Evolutionary conservation across 23 tunicate species (phyloP).

Genomic region (Ascidia mentula): DNA sequence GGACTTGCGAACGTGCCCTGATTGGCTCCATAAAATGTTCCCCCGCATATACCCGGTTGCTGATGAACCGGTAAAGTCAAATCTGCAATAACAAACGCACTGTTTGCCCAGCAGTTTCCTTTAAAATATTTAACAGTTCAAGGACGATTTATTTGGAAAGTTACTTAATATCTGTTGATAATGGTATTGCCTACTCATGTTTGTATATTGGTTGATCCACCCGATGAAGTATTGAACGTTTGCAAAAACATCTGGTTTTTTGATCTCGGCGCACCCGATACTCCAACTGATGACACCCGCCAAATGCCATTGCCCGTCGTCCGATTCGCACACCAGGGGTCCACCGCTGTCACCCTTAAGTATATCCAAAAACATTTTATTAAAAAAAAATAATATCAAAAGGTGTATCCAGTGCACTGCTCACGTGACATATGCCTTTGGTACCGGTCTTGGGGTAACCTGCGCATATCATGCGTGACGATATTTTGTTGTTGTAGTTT

Average conservation of each 20-base stretch:
- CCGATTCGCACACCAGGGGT: constrained; percentile 72
- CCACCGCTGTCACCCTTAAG: constrained; percentile 95
- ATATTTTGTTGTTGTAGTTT: constrained; percentile 35
- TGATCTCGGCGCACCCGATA: constrained; percentile 69
- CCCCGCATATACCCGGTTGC: constrained; percentile 78
- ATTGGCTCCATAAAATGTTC: constrained; percentile 25
- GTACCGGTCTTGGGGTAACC: constrained; percentile 76
- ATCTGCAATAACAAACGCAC: constrained; percentile 32
- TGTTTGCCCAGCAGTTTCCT: too few species aligned
- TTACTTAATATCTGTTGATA: too few species aligned
- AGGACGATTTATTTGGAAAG: background rate
- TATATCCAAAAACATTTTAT: background rate
- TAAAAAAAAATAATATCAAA: background rate
- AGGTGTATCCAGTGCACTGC: background rate
- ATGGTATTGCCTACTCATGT: constrained; percentile 37
- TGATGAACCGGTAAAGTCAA: constrained; percentile 49
- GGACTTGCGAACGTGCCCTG: constrained; percentile 71
- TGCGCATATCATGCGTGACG: constrained; percentile 81
- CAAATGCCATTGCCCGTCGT: constrained; percentile 53
- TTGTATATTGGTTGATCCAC: constrained; percentile 65
- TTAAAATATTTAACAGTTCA: too few species aligned
- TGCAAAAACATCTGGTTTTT: constrained; percentile 80
- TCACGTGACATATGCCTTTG: constrained; percentile 80
- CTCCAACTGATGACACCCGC: constrained; percentile 93
- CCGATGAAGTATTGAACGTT: constrained; percentile 50